Conservation (phyloP, 2,113 vertebrate genomes). For the Castor canadensis region DNA sequence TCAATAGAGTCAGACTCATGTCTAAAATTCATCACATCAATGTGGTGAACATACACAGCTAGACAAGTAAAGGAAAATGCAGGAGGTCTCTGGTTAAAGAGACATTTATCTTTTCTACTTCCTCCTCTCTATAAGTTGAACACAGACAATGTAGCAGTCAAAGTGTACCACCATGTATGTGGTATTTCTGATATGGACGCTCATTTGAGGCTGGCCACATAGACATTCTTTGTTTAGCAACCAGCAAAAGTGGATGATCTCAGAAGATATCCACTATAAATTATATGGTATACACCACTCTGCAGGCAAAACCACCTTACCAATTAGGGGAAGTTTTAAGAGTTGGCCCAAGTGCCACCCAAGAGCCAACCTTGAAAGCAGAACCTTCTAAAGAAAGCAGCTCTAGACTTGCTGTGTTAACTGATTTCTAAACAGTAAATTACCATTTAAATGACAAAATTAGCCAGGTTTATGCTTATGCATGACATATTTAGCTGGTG, state of each 20-base stretch:
- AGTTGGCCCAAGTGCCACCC: background rate
- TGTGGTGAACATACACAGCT: background rate
- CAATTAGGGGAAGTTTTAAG: background rate
- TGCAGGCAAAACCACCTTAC: background rate
- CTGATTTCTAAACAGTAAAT: background rate
- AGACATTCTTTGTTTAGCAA: background rate
- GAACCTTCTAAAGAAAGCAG: background rate
- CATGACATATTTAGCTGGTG: background rate
- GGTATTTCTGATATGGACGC: background rate
- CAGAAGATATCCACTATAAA: background rate
- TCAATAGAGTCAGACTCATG: background rate
- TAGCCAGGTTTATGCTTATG: background rate
- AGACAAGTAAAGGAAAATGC: background rate
- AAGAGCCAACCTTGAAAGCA: background rate
- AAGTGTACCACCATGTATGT: accelerated
- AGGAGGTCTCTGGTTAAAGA: background rate
- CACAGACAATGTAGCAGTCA: background rate
- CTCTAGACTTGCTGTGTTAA: background rate
- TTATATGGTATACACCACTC: background rate
- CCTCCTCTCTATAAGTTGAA: background rate
- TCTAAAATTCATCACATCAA: background rate
- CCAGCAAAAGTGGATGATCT: background rate
- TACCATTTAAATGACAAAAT: background rate
- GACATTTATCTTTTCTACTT: background rate
- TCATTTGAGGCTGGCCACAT: background rate